Evolutionary conservation across 1,140 invertebrate species (phyloP), one percentile per base, ranked within the genome.

Genomic region (Lamellibrachia luymesi): DNA sequence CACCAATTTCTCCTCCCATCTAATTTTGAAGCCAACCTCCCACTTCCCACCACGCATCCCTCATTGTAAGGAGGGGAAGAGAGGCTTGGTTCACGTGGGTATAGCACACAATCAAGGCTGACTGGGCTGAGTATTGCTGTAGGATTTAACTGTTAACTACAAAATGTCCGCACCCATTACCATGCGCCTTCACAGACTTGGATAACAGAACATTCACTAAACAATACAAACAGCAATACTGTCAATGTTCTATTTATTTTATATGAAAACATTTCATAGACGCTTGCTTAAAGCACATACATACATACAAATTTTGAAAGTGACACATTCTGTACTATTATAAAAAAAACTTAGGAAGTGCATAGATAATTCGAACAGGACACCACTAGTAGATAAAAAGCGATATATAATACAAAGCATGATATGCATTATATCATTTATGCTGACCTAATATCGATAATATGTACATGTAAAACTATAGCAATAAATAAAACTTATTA

Each of bases 231-330:
- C 52, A 64, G 2, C 17, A n/a, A 91, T 50, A 8, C 27, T 52
- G 49, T 13, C 38, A 51, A 92, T 38, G 49, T 50, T 91, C 2
- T 91, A 51, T 91, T 50, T 50, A 91, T 91, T 50, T 91, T 17
- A 50, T 49, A 50, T 51, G 49, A 51, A 91, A 91, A 50, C 50
- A 50, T 50, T 51, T 49, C 50, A 91, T 91, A 91, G 50, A 91
- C 4, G 38, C 50, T 92, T 92, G 17, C 92, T 51, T 51, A 38
- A 91, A 91, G 90, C 38, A 91, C 50, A 91, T 91, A 91, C 50
- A 91, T 25, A 91, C 50, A 91, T n/a, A 90, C n/a, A 90, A 22
- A 91, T 91, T 50, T 91, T 13, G n/a, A 91, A 50, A 91, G 38
- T 91, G 38, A 10, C 90, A 80, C 64, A 80, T 80, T 2, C 64